A percentile compares a stretch with the other conserved stretches of the same genome.
Evolutionary conservation across 2,113 vertebrate genomes (phyloP).

Genomic region (Daphoenositta chrysoptera): DNA sequence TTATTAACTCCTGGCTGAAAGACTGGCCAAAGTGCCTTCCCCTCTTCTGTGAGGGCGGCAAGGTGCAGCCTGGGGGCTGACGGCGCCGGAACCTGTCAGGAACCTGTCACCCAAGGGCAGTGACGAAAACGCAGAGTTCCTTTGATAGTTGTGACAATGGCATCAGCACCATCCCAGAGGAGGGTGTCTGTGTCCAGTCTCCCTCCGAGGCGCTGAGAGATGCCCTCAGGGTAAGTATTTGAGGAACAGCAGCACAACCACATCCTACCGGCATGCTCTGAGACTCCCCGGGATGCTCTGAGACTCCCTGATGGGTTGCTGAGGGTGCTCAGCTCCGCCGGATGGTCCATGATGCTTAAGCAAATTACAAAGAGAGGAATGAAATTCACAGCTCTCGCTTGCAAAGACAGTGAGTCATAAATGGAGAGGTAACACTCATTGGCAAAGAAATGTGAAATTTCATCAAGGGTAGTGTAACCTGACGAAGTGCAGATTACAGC

Average conservation of each 20-base stretch:
- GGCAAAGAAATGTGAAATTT: constrained; percentile 55
- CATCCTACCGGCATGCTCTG: background rate
- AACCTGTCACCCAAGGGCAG: background rate
- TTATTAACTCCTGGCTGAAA: background rate
- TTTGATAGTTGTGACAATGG: background rate
- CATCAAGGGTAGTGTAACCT: constrained; percentile 49
- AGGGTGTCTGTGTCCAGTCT: background rate
- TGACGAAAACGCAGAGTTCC: background rate
- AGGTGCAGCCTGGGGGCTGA: background rate
- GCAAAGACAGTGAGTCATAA: constrained; percentile 43
- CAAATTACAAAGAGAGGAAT: background rate
- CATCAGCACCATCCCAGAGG: background rate
- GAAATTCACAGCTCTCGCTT: background rate
- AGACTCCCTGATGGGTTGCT: background rate
- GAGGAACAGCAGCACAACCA: background rate
- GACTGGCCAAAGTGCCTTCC: background rate
- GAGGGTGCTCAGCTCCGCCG: background rate
- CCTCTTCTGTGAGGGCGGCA: background rate
- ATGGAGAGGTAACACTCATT: background rate
- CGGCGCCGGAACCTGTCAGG: background rate
- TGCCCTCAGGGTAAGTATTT: background rate
- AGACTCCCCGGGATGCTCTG: background rate
- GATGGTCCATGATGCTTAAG: background rate
- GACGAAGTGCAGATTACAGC: constrained; percentile 42
- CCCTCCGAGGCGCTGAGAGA: background rate